phyloP scores from a whole-genome alignment of 2,888 invertebrate species.

The Cantharis nigra region DNA sequence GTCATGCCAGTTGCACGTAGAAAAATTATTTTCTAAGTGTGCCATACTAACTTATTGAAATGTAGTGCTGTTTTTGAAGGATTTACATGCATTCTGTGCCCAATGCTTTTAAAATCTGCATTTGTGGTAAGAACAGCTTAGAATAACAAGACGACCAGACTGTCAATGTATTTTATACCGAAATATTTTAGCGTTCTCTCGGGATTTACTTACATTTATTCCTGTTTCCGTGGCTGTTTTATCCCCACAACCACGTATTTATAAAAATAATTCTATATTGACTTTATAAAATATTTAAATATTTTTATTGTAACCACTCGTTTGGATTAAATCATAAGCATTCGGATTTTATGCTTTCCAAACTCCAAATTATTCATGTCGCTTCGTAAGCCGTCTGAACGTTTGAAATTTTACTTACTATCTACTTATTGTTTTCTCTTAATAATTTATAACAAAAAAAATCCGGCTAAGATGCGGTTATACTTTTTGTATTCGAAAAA shows the following conservation, averaged over 20 bases:
- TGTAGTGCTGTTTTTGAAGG: slow-evolving; percentile 10
- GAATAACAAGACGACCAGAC: not conserved
- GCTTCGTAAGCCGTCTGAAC: not conserved
- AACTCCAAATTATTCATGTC: not conserved
- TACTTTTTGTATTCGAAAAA: not conserved
- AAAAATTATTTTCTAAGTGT: not conserved
- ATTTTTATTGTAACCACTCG: not conserved
- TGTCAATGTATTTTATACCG: slow-evolving; percentile 4
- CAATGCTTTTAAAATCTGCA: slow-evolving; percentile 25
- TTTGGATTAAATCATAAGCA: not conserved
- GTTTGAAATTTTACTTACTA: not conserved
- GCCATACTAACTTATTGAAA: slow-evolving; percentile 1
- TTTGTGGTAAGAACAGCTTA: slow-evolving; percentile 4
- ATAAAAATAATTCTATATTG: not conserved
- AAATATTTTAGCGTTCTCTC: not conserved
- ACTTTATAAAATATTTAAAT: not conserved
- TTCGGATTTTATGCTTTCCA: not conserved
- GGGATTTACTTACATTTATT: slow-evolving; percentile 9
- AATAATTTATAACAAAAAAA: not conserved
- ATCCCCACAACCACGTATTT: slow-evolving; percentile 4
- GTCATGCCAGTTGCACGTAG: not conserved
- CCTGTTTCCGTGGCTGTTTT: not conserved
- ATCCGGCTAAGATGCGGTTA: not conserved
- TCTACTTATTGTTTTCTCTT: not conserved
- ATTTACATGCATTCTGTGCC: slow-evolving; percentile 22